Conservation (phyloP, 2,888 invertebrate genomes). For the Clitarchus hookeri region DNA sequence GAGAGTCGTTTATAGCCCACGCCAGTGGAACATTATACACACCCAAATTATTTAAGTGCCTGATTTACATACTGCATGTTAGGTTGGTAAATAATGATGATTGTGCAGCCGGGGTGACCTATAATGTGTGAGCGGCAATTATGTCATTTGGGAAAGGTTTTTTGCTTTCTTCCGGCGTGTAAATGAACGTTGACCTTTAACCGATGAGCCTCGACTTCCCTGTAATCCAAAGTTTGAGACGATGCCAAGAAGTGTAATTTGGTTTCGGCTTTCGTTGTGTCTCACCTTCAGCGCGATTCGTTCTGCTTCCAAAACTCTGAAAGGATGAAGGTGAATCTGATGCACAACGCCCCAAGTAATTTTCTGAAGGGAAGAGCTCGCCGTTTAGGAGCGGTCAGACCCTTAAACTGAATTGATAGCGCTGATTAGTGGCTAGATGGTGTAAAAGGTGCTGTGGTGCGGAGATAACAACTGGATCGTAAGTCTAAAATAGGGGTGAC, state of each 20-base stretch:
- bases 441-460: no score
- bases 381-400: no score
- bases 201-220: not conserved
- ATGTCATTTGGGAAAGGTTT: conserved; percentile 4
- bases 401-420: no score
- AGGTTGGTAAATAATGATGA: not conserved
- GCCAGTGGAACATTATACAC: not conserved
- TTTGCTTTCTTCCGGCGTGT: not conserved
- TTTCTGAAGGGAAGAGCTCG: not conserved
- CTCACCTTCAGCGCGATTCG: not conserved
- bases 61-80: not conserved
- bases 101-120: not conserved
- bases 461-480: no score
- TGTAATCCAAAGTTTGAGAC: not conserved
- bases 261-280: not conserved
- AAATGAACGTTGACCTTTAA: conserved; percentile 8
- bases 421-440: no score
- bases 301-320: not conserved
- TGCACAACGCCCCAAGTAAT: not conserved
- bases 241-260: not conserved
- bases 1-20: not conserved
- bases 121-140: not conserved
- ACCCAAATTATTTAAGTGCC: not conserved
- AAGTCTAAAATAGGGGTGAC: no score
- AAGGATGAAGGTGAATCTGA: not conserved